Base-by-base conservation (phyloP, 1,140 invertebrate genomes). In the Lepidostoma basale region DNA sequence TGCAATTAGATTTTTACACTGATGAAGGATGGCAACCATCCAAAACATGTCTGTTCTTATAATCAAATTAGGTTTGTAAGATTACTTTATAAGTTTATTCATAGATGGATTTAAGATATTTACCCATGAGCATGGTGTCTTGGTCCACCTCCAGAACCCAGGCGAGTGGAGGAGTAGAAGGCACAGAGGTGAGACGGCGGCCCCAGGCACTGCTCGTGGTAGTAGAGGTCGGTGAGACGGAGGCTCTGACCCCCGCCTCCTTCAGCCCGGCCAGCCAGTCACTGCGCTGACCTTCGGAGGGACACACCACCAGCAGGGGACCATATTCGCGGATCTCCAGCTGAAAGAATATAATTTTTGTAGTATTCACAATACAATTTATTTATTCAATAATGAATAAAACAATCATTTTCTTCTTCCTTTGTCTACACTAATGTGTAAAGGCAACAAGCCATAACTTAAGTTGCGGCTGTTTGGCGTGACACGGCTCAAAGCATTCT, bases 251-350 rank as follows among this genome's bases (percentile, higher is more conserved):
- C 20, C 47, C 47, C 8, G 56, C 56, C 30, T 60, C 45, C 12
- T 25, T 16, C 5, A 73, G 26, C 8, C 60, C 54, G 3, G 63
- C 10, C 12, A 73, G 20, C 67, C 67, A 73, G 28, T 62, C 59
- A 5, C 40, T 26, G 64, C 65, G 68, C 54, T 73, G 71, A 10
- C 30, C 20, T 0, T n/a, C 39, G 4, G 71, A 63, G 16, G 67
- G 56, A 22, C 71, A 73, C 1, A 73, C 60, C n/a, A 72, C 56
- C 18, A 73, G n/a, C 22, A 73, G 49, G 8, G 12, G 23, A 3
- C 8, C 30, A 9, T 30, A 33, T n/a, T 28, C 12, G 1, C 47
- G 36, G 10, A 42, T 40, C 36, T 60, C 56, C 36, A 60, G 30
- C 56, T 60, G 36, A 6, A 59, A 58, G 18, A 40, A 3, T 36